Evolutionary conservation across 2,888 invertebrate species (phyloP), one percentile per base, ranked within the genome.

Genomic region (Ariolimax columbianus): DNA sequence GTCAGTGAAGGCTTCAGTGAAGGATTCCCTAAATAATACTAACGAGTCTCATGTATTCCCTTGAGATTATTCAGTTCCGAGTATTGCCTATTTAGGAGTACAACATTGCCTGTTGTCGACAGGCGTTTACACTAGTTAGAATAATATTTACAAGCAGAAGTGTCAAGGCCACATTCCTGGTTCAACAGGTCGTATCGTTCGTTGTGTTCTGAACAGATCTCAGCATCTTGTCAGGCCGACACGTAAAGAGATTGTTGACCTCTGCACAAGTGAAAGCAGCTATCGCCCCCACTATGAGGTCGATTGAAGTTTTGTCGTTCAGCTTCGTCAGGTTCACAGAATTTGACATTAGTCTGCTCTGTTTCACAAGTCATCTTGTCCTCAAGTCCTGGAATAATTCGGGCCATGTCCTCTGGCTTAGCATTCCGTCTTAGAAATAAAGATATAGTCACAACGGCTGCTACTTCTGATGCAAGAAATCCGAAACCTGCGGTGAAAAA

Each of bases 401-500:
- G 86, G n/a, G 91, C 88, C 90, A 91, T 90, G 75, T 91, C 91
- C 72, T 90, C 90, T 51, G 88, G 87, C n/a, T 89, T 90, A 11
- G 90, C 83, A 86, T 92, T 90, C 80, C 92, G 87, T 86, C 91
- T 89, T n/a, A 94, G 90, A 89, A 92, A 93, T 40, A 93, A 88
- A 1, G 93, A 91, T 68, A 94, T 91, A 82, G 91, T 90, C 43
- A 92, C 90, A 11, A 94, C 93, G 3, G 93, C 92, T 11, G 93
- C 91, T 26, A 91, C 85, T 89, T 93, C 92, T 19, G 92, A 89
- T 59, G 90, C 89, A 68, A 94, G 89, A 87, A 93, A 94, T 9
- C 93, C 91, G 30, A 92, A 89, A 3, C 93, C 94, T 43, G 92
- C 93, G 73, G 92, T 92, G 88, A 92, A 91, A 87, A 94, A 93